phyloP scores from a whole-genome alignment of 2,888 invertebrate genomes.

The Tanytarsus gracilentus region DNA sequence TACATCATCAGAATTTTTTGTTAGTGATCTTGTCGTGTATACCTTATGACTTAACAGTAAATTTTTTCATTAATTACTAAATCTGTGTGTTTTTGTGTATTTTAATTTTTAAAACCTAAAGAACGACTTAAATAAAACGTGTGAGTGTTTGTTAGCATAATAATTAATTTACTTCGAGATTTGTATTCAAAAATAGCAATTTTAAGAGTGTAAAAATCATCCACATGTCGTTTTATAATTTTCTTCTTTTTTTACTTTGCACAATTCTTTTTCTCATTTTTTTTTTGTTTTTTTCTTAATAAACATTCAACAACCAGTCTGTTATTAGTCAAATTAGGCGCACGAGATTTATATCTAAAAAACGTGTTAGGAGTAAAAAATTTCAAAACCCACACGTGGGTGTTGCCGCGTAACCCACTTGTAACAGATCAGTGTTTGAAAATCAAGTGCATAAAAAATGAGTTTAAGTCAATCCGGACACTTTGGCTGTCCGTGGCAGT shows the following conservation, averaged over 20 bases:
- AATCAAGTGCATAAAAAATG: too few species aligned
- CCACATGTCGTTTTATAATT: background rate
- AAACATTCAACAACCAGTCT: slow-evolving; percentile 19
- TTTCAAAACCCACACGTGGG: too few species aligned
- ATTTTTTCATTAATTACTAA: too few species aligned
- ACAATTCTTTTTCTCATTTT: background rate
- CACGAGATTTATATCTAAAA: background rate
- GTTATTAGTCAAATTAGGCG: slow-evolving; percentile 1
- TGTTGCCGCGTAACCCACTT: too few species aligned
- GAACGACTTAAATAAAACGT: background rate
- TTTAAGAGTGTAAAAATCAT: slow-evolving; percentile 16
- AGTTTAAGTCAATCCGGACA: too few species aligned
- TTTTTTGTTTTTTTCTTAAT: background rate
- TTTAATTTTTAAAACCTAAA: background rate
- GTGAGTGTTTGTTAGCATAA: background rate
- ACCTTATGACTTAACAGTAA: too few species aligned
- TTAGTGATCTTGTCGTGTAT: too few species aligned
- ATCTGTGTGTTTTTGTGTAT: too few species aligned
- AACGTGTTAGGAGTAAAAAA: background rate
- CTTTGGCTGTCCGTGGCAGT: too few species aligned
- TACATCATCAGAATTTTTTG: too few species aligned
- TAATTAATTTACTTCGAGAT: background rate
- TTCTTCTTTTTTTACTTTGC: background rate
- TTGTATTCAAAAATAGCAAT: slow-evolving; percentile 14
- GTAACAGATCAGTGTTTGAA: too few species aligned